Evolutionary conservation across 2,888 invertebrate species (phyloP).

Genomic region (Antheraea assamensis): DNA sequence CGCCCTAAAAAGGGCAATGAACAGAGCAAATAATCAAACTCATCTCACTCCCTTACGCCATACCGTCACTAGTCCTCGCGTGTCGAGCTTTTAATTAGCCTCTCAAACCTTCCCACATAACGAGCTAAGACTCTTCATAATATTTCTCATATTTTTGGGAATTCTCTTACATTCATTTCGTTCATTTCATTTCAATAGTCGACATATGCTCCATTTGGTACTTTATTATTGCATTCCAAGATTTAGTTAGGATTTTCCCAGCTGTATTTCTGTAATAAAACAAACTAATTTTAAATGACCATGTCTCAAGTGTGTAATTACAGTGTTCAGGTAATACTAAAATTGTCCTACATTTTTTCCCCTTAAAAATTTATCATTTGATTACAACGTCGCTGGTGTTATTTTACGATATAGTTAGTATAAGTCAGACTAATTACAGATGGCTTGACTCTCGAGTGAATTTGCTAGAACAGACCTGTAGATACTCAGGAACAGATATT

Average conservation of each 20-base stretch:
- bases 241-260: neutral
- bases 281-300: too few species aligned
- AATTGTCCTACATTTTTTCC: too few species aligned
- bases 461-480: too few species aligned
- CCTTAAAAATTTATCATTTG: too few species aligned
- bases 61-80: constrained; percentile 35
- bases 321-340: too few species aligned
- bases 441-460: too few species aligned
- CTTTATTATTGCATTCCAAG: neutral
- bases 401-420: too few species aligned
- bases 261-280: too few species aligned
- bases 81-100: constrained; percentile 64
- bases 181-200: neutral
- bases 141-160: constrained; percentile 4
- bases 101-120: constrained; percentile 25
- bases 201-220: neutral
- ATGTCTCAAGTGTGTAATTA: too few species aligned
- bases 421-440: too few species aligned
- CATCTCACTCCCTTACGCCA: constrained; percentile 32
- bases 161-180: neutral
- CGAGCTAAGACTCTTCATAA: constrained; percentile 16
- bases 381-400: too few species aligned
- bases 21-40: constrained; percentile 39
- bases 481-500: too few species aligned
- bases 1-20: constrained; percentile 46